Percentiles rank a stretch among this genome's conserved stretches.
Conservation (phyloP, 2,888 invertebrate species). For the Archaeoteleia sp. region DNA sequence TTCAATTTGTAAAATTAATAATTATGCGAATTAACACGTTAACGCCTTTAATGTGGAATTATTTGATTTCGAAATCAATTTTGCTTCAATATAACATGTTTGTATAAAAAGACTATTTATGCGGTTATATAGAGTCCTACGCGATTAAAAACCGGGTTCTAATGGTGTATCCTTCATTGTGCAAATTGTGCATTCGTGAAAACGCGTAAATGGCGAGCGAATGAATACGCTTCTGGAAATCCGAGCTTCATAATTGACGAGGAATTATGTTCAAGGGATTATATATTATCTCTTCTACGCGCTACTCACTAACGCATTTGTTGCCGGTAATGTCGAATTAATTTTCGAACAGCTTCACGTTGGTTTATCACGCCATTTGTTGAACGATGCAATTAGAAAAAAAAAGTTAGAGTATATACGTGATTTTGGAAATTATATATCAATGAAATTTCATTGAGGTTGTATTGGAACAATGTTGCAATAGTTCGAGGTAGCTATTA, state of each 20-base stretch:
- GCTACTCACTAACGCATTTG: conserved; percentile 52
- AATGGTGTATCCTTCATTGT: conserved; percentile 36
- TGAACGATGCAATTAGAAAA: conserved; percentile 50
- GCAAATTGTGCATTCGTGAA: conserved; percentile 35
- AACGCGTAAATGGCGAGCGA: conserved; percentile 42
- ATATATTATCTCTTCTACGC: conserved; percentile 57
- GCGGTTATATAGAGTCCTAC: conserved; percentile 23
- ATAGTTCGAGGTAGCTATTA: too few species aligned
- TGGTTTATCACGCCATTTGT: conserved; percentile 58
- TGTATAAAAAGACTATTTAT: conserved; percentile 22
- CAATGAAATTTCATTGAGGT: too few species aligned
- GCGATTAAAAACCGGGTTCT: conserved; percentile 34
- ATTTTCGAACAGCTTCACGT: conserved; percentile 57
- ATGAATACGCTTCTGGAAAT: conserved; percentile 45
- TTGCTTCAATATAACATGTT: conserved; percentile 2
- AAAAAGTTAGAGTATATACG: conserved; percentile 6
- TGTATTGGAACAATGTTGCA: too few species aligned
- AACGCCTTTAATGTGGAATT: too few species aligned
- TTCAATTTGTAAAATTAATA: too few species aligned
- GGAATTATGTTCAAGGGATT: conserved; percentile 58
- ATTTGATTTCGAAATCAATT: conserved; percentile 8
- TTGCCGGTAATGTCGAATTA: conserved; percentile 62
- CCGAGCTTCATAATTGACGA: conserved; percentile 57
- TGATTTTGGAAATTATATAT: not conserved
- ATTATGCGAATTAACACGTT: too few species aligned